These are phyloP conservation scores for Hemiprocne comata DNA, from an alignment of 2,113 vertebrate species.

Conservation along the genomic window DNA sequence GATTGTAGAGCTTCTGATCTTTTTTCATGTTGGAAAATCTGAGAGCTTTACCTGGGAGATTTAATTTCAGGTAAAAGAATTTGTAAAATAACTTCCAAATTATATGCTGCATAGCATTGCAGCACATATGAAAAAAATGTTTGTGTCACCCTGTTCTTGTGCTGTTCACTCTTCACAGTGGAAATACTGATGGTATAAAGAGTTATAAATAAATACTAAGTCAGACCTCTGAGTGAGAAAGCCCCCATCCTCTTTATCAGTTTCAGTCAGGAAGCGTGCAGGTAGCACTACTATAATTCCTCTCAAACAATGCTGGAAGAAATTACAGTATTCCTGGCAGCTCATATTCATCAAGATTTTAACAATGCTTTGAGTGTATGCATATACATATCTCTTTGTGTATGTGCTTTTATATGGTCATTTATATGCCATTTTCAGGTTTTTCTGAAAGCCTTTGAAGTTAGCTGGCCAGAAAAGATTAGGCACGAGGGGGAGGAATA, in stretches of 20 bases:
- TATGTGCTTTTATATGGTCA: not conserved
- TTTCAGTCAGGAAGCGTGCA: conserved; percentile 17
- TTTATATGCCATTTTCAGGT: not conserved
- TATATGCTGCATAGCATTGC: not conserved
- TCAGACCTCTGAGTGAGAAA: conserved; percentile 57
- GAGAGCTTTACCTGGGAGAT: conserved; percentile 15
- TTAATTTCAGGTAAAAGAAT: conserved; percentile 26
- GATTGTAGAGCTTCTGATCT: not conserved
- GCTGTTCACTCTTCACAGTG: not conserved
- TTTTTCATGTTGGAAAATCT: not conserved
- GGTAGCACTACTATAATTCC: not conserved
- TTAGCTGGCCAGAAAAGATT: conserved; percentile 35
- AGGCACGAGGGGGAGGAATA: conserved; percentile 1
- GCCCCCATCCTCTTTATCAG: not conserved
- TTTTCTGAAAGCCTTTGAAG: conserved; percentile 51
- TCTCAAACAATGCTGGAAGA: not conserved
- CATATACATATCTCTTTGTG: not conserved
- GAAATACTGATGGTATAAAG: conserved; percentile 51
- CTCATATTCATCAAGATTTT: conserved; percentile 5
- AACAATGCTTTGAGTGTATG: not conserved
- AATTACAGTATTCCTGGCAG: not conserved
- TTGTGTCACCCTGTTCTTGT: not conserved
- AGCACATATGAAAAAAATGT: not conserved
- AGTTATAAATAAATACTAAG: conserved; percentile 54
- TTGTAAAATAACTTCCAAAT: not conserved